phyloP scores from a whole-genome alignment of 2,113 vertebrate species.

The Dipodomys stephensi region DNA sequence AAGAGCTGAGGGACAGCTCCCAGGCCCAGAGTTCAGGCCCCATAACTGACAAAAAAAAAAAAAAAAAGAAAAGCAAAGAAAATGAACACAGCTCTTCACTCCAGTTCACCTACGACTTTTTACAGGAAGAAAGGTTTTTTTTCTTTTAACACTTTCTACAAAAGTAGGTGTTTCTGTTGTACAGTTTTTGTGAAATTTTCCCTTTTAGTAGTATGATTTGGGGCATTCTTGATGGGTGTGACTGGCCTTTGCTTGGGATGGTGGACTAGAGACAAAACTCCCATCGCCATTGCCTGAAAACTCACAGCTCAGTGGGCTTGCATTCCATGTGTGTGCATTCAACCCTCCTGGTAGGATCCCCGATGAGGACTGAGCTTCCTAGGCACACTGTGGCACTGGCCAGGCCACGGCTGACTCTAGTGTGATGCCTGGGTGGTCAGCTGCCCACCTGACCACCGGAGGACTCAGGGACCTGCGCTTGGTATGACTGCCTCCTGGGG shows the following conservation, averaged over 20 bases:
- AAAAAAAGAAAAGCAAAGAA: no score
- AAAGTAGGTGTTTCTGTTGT: background rate
- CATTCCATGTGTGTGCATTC: background rate
- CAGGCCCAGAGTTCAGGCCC: no score
- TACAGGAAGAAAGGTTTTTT: background rate
- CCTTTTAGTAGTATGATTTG: background rate
- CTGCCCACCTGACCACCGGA: no score
- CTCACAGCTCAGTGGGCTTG: fast-evolving
- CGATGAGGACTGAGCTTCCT: no score
- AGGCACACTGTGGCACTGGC: no score
- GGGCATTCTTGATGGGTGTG: background rate
- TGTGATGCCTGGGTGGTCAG: no score
- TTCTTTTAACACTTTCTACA: background rate
- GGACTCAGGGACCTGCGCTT: fast-evolving
- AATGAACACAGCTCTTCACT: no score
- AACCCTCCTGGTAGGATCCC: background rate
- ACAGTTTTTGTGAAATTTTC: background rate
- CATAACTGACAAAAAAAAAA: no score
- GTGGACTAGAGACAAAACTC: background rate
- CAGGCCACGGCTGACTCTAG: background rate
- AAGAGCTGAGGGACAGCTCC: no score
- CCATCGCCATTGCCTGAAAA: background rate
- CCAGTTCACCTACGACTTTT: background rate
- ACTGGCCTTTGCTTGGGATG: no score
- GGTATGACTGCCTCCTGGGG: background rate